phyloP scores from a whole-genome alignment of 2,113 vertebrate genomes.

The Casuarius casuarius region DNA sequence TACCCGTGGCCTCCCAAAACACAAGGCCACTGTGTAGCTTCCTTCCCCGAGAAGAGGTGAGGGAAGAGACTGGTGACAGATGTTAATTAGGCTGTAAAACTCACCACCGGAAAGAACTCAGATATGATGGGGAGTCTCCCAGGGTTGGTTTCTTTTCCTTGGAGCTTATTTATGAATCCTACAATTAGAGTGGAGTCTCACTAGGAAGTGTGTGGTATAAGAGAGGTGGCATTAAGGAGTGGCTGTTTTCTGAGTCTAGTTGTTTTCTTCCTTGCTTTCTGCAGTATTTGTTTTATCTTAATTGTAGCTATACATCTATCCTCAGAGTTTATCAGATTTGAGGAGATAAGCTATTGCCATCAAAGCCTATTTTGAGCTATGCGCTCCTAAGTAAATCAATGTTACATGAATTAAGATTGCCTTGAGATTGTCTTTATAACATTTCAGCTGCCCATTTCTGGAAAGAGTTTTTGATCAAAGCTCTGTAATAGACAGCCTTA shows the following conservation, averaged over 20 bases:
- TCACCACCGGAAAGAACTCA: conserved; percentile 28
- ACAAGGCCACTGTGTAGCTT: neutral
- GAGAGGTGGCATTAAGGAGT: conserved; percentile 20
- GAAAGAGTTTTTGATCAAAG: conserved; percentile 42
- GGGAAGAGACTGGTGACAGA: neutral
- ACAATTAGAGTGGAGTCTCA: neutral
- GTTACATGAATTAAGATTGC: conserved; percentile 53
- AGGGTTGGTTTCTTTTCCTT: neutral
- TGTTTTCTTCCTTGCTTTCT: conserved; percentile 31
- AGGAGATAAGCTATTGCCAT: conserved; percentile 58
- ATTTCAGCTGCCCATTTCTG: conserved; percentile 48
- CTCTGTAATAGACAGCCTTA: neutral
- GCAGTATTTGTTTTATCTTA: conserved; percentile 41
- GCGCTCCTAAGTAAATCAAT: conserved; percentile 49
- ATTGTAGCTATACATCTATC: conserved; percentile 68
- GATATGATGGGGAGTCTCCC: neutral
- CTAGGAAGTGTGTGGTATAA: neutral
- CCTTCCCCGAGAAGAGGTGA: neutral
- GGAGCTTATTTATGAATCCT: neutral
- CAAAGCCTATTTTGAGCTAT: conserved; percentile 44
- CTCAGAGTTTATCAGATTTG: conserved; percentile 63
- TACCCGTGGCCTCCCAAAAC: neutral
- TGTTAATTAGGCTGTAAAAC: conserved; percentile 26
- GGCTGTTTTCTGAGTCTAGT: neutral
- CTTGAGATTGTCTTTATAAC: conserved; percentile 48